Evolutionary conservation across 2,797 vertebrate species (phyloP), one percentile per base, ranked within the genome.

Genomic region (Oophaga sylvatica): DNA sequence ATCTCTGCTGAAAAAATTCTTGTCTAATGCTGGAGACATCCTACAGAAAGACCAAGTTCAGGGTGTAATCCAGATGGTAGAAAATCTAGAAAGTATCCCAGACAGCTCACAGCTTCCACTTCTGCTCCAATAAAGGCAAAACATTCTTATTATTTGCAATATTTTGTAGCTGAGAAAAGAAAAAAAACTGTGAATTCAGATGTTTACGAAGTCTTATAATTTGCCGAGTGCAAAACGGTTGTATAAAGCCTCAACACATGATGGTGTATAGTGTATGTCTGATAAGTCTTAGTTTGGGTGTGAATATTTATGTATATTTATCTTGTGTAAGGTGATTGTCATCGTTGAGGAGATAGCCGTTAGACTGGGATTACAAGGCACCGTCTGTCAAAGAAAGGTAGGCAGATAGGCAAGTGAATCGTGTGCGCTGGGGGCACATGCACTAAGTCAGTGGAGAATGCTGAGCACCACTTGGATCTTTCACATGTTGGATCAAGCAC

Each of bases 1-100:
- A 87, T 96, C 96, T 0, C 93, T 98, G 88, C 92, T 91, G 86
- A 96, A 94, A 91, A 98, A 97, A 92, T 98, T 98, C 86, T 90
- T 92, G 4, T 92, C 91, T 90, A 98, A 97, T 0, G 96, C 96
- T 0, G 93, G 93, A 0, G 84, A 85, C 0, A 96, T 96, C 67
- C 94, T 98, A 71, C 90, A 93, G 0, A 88, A 93, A 5, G 93
- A 93, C 75, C 95, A 94, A 68, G 90, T 96, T 1, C 95, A 97
- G 88, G 56, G 59, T 82, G 91, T 98, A 80, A 93, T 97, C 22
- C n/a, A 94, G 60, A 91, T 85, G 20, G 95, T 97, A 86, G 95
- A 96, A 45, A 90, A 93, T 73, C 91, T 97, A 91, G 96, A 98
- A 76, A 89, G 60, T 5, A 86, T 95, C 15, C 29, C 80, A 3